Evolutionary conservation across 2,888 invertebrate genomes (phyloP), one percentile per base, ranked within the genome.

Genomic region (Acronicta alni): DNA sequence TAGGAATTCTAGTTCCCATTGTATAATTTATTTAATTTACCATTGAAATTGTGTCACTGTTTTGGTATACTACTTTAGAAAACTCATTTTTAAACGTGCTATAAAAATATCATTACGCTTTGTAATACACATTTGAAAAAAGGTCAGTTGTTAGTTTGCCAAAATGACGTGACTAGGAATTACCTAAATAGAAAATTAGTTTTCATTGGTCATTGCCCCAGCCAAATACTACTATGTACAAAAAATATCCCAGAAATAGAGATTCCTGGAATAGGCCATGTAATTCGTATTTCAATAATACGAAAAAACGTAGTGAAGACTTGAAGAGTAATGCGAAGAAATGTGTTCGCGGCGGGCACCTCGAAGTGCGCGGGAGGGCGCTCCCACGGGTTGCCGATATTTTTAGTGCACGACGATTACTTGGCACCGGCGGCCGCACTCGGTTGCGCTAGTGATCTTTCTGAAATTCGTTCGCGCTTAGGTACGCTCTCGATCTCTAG

Each of bases 371-470:
- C 93, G 93, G 94, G 94, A 93, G 93, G 94, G 94, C 92, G 94
- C 94, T 93, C 94, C 94, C 94, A 94, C 94, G 94, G 94, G 93
- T 94, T 92, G 91, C 92, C 89, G 94, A 91, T 96, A 96, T 96
- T 95, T 96, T 95, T 96, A 96, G 95, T 95, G 91, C 90, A 89
- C 93, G 94, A 94, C 95, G 95, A 95, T 95, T 95, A 95, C 95
- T 95, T 95, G 95, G 95, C 95, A 95, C 94, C 92, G 94, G 89
- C 92, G 94, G 92, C 92, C 94, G 93, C 89, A 89, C 91, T 89
- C 91, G 82, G 83, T 86, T 90, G 93, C 89, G 93, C 92, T 89
- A 92, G 87, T 92, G 90, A 92, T 92, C 92, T 92, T 91, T 92
- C 89, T 91, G 86, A 93, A 92, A 91, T 92, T 91, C 85, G 89